phyloP scores from a whole-genome alignment of 2,113 vertebrate species.

The Echinops telfairi region DNA sequence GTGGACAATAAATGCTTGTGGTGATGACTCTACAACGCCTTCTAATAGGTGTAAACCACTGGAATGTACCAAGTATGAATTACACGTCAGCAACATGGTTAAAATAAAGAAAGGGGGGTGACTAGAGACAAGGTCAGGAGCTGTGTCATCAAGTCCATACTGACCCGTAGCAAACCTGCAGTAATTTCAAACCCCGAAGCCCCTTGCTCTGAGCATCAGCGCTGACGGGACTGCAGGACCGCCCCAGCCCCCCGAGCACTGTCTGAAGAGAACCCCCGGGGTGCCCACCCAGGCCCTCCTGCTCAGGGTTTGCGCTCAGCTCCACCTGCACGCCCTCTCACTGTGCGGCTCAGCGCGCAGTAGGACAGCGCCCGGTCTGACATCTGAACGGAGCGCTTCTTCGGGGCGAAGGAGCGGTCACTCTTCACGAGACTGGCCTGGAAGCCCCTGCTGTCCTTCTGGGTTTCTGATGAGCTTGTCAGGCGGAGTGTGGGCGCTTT shows the following conservation, averaged over 20 bases:
- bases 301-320: slow-evolving; percentile 21
- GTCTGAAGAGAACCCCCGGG: not conserved
- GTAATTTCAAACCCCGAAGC: not conserved
- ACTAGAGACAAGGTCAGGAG: too few relatives aligned
- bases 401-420: slow-evolving; percentile 28
- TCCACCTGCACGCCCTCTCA: not conserved
- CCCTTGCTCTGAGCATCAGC: not conserved
- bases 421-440: not conserved
- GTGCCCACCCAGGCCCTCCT: not conserved
- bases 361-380: slow-evolving; percentile 61
- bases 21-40: too few relatives aligned
- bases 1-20: too few relatives aligned
- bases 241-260: rapidly evolving
- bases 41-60: too few relatives aligned
- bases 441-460: slow-evolving; percentile 1
- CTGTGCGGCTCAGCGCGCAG: slow-evolving; percentile 50
- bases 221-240: too few relatives aligned
- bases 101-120: too few relatives aligned
- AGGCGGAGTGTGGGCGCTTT: slow-evolving; percentile 22
- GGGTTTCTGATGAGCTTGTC: not conserved
- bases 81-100: too few relatives aligned
- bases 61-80: too few relatives aligned
- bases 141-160: too few relatives aligned
- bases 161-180: too few relatives aligned
- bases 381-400: not conserved